phyloP scores from a whole-genome alignment of 2,888 invertebrate species.

The Plebejus anna region DNA sequence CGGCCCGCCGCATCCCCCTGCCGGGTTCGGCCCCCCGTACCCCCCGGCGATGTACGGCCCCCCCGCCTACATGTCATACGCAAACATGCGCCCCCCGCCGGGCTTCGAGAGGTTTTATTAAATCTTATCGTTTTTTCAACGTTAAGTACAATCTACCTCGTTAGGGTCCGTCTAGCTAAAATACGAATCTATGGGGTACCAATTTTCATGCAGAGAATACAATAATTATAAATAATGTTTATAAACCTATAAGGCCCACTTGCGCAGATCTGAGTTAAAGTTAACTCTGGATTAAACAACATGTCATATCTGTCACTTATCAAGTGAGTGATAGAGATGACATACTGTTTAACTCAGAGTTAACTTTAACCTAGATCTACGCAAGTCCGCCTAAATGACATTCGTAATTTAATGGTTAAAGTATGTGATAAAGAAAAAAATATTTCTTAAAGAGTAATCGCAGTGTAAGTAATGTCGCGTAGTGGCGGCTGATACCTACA shows the following conservation, averaged over 20 bases:
- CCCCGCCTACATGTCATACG: neutral
- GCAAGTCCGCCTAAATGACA: too few relatives aligned
- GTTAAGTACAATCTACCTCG: neutral
- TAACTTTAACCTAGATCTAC: too few relatives aligned
- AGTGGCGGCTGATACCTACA: neutral
- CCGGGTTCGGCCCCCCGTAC: neutral
- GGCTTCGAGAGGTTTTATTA: slow-evolving; percentile 19
- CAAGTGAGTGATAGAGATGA: too few relatives aligned
- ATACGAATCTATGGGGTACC: neutral
- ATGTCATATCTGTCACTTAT: too few relatives aligned
- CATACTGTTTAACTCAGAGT: too few relatives aligned
- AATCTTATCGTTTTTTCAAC: neutral
- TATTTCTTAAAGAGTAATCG: neutral
- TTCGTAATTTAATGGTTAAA: too few relatives aligned
- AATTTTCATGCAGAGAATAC: too few relatives aligned
- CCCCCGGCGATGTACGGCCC: neutral
- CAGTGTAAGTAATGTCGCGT: neutral
- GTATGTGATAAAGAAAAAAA: too few relatives aligned
- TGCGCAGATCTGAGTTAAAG: too few relatives aligned
- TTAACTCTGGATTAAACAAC: too few relatives aligned
- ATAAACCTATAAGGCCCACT: neutral
- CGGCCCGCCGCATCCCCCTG: neutral
- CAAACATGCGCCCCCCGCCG: neutral
- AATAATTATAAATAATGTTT: neutral
- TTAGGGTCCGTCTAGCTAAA: neutral